Evolutionary conservation across 92 coral and sea anemone genomes (phyloP).

Genomic region (Parazoanthus atlanticus): DNA sequence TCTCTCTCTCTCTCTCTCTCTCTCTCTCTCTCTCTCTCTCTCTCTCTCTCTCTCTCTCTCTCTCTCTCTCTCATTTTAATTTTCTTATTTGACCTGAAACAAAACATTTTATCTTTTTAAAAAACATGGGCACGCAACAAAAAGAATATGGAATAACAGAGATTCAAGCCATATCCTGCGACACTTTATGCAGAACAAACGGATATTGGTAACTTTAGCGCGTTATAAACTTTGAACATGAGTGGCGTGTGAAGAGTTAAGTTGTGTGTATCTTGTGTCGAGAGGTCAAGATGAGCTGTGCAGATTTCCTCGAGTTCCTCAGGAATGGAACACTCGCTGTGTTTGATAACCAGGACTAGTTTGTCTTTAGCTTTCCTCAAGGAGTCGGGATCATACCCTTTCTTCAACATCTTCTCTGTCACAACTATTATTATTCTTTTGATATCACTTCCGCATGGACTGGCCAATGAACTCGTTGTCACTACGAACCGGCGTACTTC

Average conservation of each 20-base stretch:
- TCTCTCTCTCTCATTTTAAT: no score
- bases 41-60: no score
- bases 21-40: no score
- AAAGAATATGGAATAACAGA: not conserved
- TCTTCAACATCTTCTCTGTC: slow-evolving; percentile 60
- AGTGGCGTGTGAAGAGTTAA: slow-evolving; percentile 15
- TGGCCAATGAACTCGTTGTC: slow-evolving; percentile 56
- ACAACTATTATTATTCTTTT: slow-evolving; percentile 59
- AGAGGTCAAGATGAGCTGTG: slow-evolving; percentile 24
- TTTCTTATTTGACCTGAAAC: no score
- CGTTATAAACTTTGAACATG: slow-evolving; percentile 18
- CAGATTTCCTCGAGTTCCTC: slow-evolving; percentile 34
- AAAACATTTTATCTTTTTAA: not conserved
- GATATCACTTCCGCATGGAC: slow-evolving; percentile 45
- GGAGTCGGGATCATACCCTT: slow-evolving; percentile 16
- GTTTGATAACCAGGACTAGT: slow-evolving; percentile 52
- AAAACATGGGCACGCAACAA: not conserved
- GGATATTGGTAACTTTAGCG: slow-evolving; percentile 19
- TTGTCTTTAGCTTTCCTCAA: slow-evolving; percentile 26
- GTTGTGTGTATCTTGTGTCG: not conserved
- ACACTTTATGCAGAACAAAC: slow-evolving; percentile 36
- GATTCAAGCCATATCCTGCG: not conserved
- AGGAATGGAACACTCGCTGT: slow-evolving; percentile 37
- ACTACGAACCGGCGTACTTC: slow-evolving; percentile 68
- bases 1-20: no score